A percentile compares a stretch with the other conserved stretches of the same genome.
Conservation (phyloP, 2,888 invertebrate genomes). For the Morpho helenor region DNA sequence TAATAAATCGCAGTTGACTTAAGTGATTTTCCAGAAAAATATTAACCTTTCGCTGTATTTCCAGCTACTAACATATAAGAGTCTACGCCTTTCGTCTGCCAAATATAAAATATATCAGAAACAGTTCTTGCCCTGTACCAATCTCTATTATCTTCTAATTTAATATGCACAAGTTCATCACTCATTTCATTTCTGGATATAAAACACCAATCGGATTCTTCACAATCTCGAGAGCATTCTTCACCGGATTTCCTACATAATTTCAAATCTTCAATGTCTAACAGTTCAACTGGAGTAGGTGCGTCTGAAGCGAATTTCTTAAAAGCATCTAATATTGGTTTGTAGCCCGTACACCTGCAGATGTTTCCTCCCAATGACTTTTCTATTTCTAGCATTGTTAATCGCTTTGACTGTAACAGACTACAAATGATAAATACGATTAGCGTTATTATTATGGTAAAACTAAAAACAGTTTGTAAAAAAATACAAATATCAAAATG, state of each 20-base stretch:
- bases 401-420: constrained; percentile 34
- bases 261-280: constrained; percentile 48
- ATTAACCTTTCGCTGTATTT: constrained; percentile 83
- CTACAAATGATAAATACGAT: constrained; percentile 27
- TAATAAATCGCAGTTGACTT: too few species aligned
- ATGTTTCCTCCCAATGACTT: constrained; percentile 87
- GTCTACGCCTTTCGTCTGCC: constrained; percentile 49
- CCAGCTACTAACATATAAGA: constrained; percentile 83
- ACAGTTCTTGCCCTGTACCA: constrained; percentile 77
- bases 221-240: constrained; percentile 25
- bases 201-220: constrained; percentile 40
- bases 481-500: too few species aligned
- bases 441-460: too few species aligned
- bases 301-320: constrained; percentile 85
- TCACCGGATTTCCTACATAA: constrained; percentile 33
- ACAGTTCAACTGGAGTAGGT: constrained; percentile 53
- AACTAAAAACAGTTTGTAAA: too few species aligned
- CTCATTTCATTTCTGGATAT: constrained; percentile 16
- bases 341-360: constrained; percentile 89
- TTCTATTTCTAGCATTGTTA: constrained; percentile 83
- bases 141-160: constrained; percentile 51
- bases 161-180: constrained; percentile 35
- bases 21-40: too few species aligned
- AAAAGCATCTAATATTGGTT: constrained; percentile 88
- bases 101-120: constrained; percentile 70